Evolutionary conservation across 2,113 vertebrate genomes (phyloP).

Genomic region (Cephalopholis sonnerati): DNA sequence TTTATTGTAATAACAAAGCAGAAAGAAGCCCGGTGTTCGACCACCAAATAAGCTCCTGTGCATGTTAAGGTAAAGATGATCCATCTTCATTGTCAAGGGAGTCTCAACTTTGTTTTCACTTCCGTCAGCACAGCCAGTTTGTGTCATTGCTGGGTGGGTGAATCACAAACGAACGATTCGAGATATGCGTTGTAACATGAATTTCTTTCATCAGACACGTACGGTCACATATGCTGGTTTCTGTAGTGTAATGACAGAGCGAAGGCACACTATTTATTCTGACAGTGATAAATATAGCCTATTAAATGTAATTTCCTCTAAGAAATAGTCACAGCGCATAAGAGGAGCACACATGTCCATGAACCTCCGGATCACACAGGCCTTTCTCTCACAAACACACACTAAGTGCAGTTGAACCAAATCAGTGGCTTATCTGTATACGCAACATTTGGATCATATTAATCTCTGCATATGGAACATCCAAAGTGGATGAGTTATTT

Average conservation of each 20-base stretch:
- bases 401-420: neutral
- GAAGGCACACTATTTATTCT: neutral
- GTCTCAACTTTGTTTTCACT: neutral
- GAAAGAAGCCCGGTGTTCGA: neutral
- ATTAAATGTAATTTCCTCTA: neutral
- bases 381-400: neutral
- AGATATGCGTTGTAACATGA: neutral
- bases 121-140: neutral
- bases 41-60: neutral
- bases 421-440: neutral
- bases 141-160: neutral
- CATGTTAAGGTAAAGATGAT: neutral
- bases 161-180: neutral
- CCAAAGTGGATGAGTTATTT: constrained; percentile 39
- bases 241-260: neutral
- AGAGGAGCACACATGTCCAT: neutral
- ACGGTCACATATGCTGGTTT: neutral
- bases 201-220: neutral
- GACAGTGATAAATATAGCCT: neutral
- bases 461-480: constrained; percentile 12
- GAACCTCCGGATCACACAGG: neutral
- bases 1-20: neutral
- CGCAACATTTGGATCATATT: neutral
- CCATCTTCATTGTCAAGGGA: neutral
- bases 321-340: neutral